phyloP scores from a whole-genome alignment of 2,888 invertebrate genomes.

The Chaitophorus viminalis region DNA sequence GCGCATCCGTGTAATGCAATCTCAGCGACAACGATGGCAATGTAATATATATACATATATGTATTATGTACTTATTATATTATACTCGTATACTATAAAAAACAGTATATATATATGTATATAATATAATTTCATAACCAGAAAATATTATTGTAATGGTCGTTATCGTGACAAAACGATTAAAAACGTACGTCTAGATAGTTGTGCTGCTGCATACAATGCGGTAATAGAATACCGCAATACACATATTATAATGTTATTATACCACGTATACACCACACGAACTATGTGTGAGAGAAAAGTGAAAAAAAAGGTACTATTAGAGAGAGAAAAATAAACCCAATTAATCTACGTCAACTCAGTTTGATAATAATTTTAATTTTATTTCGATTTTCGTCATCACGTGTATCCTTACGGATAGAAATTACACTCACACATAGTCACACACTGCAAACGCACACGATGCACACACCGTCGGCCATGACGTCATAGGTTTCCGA shows the following conservation, averaged over 20 bases:
- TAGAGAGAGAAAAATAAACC: neutral
- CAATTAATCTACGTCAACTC: neutral
- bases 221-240: neutral
- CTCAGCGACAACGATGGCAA: slow-evolving; percentile 14
- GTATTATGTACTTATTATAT: neutral
- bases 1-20: slow-evolving; percentile 34
- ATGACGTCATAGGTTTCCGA: slow-evolving; percentile 11
- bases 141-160: slow-evolving; percentile 37
- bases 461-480: neutral
- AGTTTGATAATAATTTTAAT: neutral
- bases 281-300: neutral
- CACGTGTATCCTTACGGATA: neutral
- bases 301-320: neutral
- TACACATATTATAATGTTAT: neutral
- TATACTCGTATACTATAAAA: no score
- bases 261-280: neutral
- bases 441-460: neutral
- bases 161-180: slow-evolving; percentile 52
- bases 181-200: slow-evolving; percentile 6
- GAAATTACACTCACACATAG: neutral
- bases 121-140: slow-evolving; percentile 26
- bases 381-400: neutral
- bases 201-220: neutral
- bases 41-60: neutral
- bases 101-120: neutral